Base-by-base conservation (phyloP, 2,888 invertebrate genomes). In the Scrobipalpa atriplicella region DNA sequence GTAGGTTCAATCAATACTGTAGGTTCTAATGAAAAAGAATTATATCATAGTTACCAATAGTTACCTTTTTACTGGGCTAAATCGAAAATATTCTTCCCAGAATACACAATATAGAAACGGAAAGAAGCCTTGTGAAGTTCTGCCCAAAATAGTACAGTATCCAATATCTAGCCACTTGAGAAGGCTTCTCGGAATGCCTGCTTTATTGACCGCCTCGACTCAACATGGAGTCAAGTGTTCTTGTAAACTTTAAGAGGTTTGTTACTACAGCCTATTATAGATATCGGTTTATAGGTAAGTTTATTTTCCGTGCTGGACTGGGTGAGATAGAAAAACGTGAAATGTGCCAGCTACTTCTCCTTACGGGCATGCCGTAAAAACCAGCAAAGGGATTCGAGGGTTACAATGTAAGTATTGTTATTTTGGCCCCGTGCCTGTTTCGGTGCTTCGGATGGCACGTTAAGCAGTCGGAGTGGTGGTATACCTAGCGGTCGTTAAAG, bases 261-360 rank as follows among this genome's bases (percentile, higher is more conserved):
- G 47, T 47, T 47, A 47, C 47, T 29, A 29, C 2, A 29, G 29
- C 5, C 29, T 29, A 29, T 29, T 29, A 29, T 29, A 47, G 47
- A 47, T 47, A 47, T 47, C n/a, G 47, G 47, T 47, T 47, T 47
- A 47, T 16, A 47, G 47, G n/a, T 47, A 47, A 16, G 47, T 5
- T 2, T 1, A 16, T 6, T 16, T 6, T 47, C 0, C 5, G 5
- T 47, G 16, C n/a, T 47, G n/a, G 13, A n/a, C n/a, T 43, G 1
- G 11, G 1, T n/a, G 43, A 6, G 6, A n/a, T 2, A 1, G 2
- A 13, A 43, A 43, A 43, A 43, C n/a, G 6, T 13, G n/a, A n/a
- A 13, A 43, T 9, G 3, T 2, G 41, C 41, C 1, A 41, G 41
- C n/a, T n/a, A n/a, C n/a, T n/a, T n/a, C n/a, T n/a, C n/a, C n/a